phyloP scores from a whole-genome alignment of 2,113 vertebrate species.

The Cepphus grylle region DNA sequence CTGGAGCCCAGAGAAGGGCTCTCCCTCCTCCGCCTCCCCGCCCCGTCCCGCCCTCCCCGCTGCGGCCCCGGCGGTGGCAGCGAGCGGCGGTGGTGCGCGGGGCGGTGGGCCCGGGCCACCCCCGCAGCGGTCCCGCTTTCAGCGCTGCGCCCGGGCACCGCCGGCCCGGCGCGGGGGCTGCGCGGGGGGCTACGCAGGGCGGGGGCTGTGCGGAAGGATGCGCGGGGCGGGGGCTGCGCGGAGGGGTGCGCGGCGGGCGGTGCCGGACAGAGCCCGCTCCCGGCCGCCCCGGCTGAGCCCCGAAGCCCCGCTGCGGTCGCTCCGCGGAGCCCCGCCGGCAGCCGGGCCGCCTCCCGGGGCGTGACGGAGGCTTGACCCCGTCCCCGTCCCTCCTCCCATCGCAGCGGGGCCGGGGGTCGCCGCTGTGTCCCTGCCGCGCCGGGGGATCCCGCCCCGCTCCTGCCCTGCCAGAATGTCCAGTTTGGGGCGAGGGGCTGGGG shows the following conservation, averaged over 20 bases:
- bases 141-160: background rate
- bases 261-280: too few species aligned
- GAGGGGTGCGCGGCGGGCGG: background rate
- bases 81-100: background rate
- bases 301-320: background rate
- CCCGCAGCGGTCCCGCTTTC: background rate
- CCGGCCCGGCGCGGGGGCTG: background rate
- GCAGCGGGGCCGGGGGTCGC: background rate
- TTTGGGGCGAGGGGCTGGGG: background rate
- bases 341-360: background rate
- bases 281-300: background rate
- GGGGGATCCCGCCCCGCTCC: background rate
- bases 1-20: fast-evolving
- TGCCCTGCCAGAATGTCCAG: background rate
- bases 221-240: background rate
- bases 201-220: background rate
- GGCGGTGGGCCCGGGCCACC: background rate
- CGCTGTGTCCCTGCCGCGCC: background rate
- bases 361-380: background rate
- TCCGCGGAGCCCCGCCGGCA: background rate
- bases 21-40: background rate
- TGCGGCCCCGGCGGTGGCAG: background rate
- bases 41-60: background rate
- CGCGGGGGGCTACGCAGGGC: too few species aligned
- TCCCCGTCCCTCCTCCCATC: background rate